Conservation (phyloP, 2,797 vertebrate genomes). For the Oreochromis grahami region DNA sequence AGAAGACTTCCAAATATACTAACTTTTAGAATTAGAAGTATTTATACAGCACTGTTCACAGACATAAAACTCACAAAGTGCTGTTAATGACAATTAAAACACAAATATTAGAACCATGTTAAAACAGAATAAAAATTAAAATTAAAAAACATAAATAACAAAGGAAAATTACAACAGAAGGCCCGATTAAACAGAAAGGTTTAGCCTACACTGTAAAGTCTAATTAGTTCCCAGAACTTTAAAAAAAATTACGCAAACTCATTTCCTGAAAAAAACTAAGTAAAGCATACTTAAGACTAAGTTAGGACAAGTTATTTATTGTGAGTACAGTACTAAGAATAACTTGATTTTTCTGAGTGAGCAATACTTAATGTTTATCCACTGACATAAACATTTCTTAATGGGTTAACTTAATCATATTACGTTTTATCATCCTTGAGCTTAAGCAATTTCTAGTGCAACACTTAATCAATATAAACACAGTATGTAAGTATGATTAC, state of each 20-base stretch:
- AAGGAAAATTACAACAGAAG: not conserved
- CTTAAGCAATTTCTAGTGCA: not conserved
- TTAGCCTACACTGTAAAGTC: not conserved
- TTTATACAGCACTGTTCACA: not conserved
- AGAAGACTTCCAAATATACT: not conserved
- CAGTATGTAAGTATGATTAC: not conserved
- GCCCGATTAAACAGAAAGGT: not conserved
- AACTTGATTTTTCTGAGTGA: not conserved
- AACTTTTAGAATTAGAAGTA: not conserved
- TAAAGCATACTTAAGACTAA: not conserved
- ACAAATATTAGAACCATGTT: not conserved
- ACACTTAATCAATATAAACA: not conserved
- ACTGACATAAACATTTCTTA: not conserved
- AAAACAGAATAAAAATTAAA: not conserved
- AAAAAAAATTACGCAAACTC: not conserved
- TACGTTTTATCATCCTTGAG: not conserved
- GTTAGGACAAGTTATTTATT: not conserved
- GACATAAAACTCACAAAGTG: not conserved
- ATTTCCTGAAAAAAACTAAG: not conserved
- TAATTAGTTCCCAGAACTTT: not conserved
- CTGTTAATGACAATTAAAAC: not conserved
- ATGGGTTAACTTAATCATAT: not conserved
- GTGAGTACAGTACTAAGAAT: not conserved
- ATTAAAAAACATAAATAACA: not conserved
- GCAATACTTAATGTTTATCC: not conserved